phyloP scores from a whole-genome alignment of 2,797 vertebrate species.

The Myripristis jacobus region DNA sequence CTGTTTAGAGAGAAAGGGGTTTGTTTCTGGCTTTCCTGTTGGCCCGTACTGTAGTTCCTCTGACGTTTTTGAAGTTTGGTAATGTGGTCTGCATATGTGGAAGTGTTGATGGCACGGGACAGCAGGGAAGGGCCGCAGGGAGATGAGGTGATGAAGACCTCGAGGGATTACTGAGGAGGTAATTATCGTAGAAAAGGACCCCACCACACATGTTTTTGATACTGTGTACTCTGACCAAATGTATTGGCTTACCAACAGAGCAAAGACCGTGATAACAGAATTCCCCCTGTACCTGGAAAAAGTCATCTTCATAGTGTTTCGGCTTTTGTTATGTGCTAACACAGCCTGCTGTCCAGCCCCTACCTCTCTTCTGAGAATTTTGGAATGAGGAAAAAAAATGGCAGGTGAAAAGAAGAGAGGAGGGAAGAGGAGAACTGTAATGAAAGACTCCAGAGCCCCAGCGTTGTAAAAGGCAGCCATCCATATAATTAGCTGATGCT shows the following conservation, averaged over 20 bases:
- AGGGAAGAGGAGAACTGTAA: conserved; percentile 19
- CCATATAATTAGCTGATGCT: conserved; percentile 64
- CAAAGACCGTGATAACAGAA: conserved; percentile 36
- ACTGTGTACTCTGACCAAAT: conserved; percentile 54
- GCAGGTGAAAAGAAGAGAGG: background rate
- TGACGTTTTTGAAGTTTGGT: conserved; percentile 18
- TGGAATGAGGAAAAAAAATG: conserved; percentile 13
- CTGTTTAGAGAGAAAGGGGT: conserved; percentile 18
- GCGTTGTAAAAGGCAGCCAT: conserved; percentile 56
- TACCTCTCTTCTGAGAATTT: conserved; percentile 24
- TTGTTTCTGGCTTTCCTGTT: conserved; percentile 34
- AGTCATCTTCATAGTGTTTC: conserved; percentile 43
- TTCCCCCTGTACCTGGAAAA: conserved; percentile 50
- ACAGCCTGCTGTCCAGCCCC: conserved; percentile 30
- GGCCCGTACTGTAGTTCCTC: conserved; percentile 25
- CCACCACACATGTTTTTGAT: conserved; percentile 66
- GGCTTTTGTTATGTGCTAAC: conserved; percentile 53
- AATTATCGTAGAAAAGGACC: conserved; percentile 50
- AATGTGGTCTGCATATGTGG: conserved; percentile 34
- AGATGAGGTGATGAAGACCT: conserved; percentile 55
- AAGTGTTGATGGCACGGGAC: conserved; percentile 45
- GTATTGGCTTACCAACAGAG: conserved; percentile 40
- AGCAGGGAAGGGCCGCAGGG: conserved; percentile 28
- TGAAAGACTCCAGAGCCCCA: conserved; percentile 12
- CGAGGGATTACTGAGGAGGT: conserved; percentile 40